Conservation (phyloP, 2,797 vertebrate species). For the Gallinago nigripennis region DNA sequence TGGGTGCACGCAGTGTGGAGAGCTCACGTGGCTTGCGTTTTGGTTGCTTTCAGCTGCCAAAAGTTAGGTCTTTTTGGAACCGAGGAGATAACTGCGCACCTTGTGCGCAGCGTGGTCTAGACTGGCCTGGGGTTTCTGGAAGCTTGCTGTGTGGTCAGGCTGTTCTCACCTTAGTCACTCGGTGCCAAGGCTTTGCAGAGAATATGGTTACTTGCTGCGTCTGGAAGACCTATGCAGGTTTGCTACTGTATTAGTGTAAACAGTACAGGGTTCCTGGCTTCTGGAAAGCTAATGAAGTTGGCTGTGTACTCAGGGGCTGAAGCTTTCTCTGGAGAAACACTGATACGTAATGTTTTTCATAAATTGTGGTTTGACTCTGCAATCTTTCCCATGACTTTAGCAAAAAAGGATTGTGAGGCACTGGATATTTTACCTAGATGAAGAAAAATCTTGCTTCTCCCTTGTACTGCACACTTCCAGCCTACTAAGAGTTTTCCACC, state of each 20-base stretch:
- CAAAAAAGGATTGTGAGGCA: accelerated
- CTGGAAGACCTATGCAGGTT: background rate
- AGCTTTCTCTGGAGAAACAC: background rate
- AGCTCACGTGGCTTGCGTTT: background rate
- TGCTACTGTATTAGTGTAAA: background rate
- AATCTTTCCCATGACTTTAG: background rate
- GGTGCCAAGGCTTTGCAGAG: background rate
- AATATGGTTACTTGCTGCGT: background rate
- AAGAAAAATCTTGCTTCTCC: background rate
- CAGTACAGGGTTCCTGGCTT: background rate
- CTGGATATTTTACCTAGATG: background rate
- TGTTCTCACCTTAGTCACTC: background rate
- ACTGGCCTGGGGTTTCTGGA: conserved; percentile 1
- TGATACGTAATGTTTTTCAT: accelerated
- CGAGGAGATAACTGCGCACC: accelerated
- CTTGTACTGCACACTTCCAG: accelerated
- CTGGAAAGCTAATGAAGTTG: background rate
- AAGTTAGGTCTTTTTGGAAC: background rate
- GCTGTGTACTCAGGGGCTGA: background rate
- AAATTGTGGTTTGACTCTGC: background rate
- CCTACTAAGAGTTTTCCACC: background rate
- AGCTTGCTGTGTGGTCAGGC: background rate
- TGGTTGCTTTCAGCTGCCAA: background rate
- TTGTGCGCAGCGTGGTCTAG: background rate
- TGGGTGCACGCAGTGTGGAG: background rate